Evolutionary conservation across 2,797 vertebrate genomes (phyloP).

Genomic region (Enteromius treurensis): DNA sequence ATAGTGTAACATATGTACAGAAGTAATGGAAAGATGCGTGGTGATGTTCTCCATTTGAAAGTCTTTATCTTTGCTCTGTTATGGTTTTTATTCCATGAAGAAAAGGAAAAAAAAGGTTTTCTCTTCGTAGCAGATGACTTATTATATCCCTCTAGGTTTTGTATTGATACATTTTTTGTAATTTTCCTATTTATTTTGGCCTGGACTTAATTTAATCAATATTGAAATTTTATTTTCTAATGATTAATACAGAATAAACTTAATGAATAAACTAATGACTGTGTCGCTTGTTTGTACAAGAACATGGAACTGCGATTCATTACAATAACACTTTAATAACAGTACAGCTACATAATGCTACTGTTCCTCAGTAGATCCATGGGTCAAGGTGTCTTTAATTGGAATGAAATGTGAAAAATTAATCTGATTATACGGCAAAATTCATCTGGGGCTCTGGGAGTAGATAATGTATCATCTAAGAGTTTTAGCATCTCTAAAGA

Average conservation of each 20-base stretch:
- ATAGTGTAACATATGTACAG: constrained; percentile 82
- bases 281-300: constrained; percentile 54
- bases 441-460: constrained; percentile 15
- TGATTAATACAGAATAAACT: constrained; percentile 81
- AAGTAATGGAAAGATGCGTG: constrained; percentile 75
- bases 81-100: constrained; percentile 76
- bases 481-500: neutral
- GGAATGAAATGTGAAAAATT: constrained; percentile 5
- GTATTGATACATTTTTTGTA: constrained; percentile 79
- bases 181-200: constrained; percentile 78
- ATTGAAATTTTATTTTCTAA: constrained; percentile 81
- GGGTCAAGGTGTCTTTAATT: constrained; percentile 15
- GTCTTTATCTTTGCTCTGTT: constrained; percentile 78
- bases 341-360: neutral
- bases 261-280: constrained; percentile 67
- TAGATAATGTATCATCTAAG: neutral
- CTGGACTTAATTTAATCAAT: constrained; percentile 75
- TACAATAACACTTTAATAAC: neutral
- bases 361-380: neutral
- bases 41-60: constrained; percentile 83
- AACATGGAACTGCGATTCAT: neutral
- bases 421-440: neutral
- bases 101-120: constrained; percentile 66
- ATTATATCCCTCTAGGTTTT: constrained; percentile 79
- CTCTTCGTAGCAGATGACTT: constrained; percentile 81